phyloP scores from a whole-genome alignment of 1,140 invertebrate genomes.

The Magallana gigas region DNA sequence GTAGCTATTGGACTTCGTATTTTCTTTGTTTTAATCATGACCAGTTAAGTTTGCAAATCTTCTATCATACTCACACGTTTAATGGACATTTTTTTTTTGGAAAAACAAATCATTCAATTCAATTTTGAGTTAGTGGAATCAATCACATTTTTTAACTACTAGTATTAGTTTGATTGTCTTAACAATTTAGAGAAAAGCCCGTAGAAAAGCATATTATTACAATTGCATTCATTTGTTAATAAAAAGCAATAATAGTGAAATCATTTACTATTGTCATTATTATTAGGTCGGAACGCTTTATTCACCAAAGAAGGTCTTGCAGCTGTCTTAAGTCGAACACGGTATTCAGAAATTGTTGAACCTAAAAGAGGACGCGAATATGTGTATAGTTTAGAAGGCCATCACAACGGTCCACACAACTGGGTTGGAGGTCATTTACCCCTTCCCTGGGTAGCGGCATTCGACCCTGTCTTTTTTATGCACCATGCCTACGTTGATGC shows the following conservation, averaged over 20 bases:
- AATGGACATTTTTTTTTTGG: not conserved
- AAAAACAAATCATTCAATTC: no score
- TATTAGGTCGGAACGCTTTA: not conserved
- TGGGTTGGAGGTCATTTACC: slow-evolving; percentile 68
- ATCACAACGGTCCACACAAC: slow-evolving; percentile 64
- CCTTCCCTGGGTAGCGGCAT: slow-evolving; percentile 67
- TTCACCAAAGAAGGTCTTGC: slow-evolving; percentile 53
- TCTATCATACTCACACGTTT: no score
- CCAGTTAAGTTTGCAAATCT: no score
- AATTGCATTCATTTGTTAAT: no score
- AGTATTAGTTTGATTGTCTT: no score
- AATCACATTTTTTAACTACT: no score
- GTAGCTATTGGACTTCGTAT: not conserved
- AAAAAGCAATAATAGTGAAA: no score
- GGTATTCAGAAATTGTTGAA: slow-evolving; percentile 52
- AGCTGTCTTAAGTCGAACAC: slow-evolving; percentile 40
- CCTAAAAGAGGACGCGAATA: slow-evolving; percentile 41
- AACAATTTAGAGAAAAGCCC: no score
- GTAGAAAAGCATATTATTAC: no score
- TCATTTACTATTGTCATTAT: not conserved
- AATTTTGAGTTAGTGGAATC: no score
- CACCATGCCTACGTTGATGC: slow-evolving; percentile 78
- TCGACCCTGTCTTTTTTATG: slow-evolving; percentile 77
- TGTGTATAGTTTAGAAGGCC: slow-evolving; percentile 57
- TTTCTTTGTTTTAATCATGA: no score